A percentile compares a stretch with the other conserved stretches of the same genome.
Conservation (phyloP, 2,113 vertebrate genomes). For the Trachemys scripta region DNA sequence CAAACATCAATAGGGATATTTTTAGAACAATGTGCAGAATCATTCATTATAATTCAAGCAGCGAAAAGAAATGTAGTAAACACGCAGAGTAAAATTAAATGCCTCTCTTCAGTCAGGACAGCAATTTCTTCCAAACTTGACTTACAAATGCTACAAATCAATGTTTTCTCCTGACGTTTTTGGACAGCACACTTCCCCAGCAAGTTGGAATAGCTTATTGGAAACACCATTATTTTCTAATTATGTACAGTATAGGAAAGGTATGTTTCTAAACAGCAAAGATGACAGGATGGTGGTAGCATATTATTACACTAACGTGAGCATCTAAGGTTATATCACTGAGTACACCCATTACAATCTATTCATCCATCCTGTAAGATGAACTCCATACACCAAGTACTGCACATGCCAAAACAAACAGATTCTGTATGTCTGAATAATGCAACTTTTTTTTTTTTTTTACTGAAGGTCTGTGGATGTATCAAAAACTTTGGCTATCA, state of each 20-base stretch:
- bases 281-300: not conserved
- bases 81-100: not conserved
- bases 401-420: not conserved
- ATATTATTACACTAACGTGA: conserved; percentile 37
- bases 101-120: conserved; percentile 10
- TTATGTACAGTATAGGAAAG: conserved; percentile 17
- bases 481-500: not conserved
- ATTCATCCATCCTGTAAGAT: not conserved
- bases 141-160: conserved; percentile 33
- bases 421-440: not conserved
- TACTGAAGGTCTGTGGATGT: not conserved
- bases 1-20: conserved; percentile 27
- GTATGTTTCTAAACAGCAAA: conserved; percentile 46
- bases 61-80: not conserved
- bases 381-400: rapidly evolving
- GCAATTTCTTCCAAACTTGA: not conserved
- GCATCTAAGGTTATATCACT: conserved; percentile 36
- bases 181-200: conserved; percentile 31
- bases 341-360: not conserved
- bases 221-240: conserved; percentile 44
- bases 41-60: conserved; percentile 28
- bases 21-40: conserved; percentile 47
- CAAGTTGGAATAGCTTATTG: conserved; percentile 20
- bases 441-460: not conserved
- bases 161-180: conserved; percentile 18